These are phyloP conservation scores for Elachura formosa DNA, from an alignment of 2,113 vertebrate species.

Conservation along the genomic window DNA sequence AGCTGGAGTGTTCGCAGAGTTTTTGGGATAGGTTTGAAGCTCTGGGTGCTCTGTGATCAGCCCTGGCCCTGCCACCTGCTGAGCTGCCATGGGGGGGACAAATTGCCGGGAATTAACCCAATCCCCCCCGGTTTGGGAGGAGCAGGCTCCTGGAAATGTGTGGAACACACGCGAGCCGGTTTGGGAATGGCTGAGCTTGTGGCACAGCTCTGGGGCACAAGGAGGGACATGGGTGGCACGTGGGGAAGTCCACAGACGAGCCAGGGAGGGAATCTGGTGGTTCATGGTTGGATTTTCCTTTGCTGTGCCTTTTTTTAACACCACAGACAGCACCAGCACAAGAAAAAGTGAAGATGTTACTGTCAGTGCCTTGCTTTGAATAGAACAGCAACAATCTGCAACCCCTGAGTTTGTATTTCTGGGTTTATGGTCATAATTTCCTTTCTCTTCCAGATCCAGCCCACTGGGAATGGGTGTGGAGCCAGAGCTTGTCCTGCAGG, in stretches of 20 bases:
- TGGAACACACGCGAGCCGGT: not conserved
- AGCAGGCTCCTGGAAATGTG: not conserved
- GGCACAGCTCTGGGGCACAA: not conserved
- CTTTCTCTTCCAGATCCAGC: not conserved
- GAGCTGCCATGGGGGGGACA: slow-evolving; percentile 20
- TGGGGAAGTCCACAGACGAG: not conserved
- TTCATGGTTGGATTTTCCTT: not conserved
- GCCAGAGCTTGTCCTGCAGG: not conserved
- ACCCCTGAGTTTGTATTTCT: not conserved
- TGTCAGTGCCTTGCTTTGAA: not conserved
- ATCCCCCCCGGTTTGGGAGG: not conserved
- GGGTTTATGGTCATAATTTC: rapidly evolving
- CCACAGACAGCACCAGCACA: not conserved
- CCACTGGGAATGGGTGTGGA: not conserved
- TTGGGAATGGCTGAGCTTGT: not conserved
- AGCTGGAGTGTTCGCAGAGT: not conserved
- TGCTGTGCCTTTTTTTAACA: not conserved
- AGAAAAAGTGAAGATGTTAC: not conserved
- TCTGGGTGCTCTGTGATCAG: not conserved
- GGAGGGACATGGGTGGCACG: not conserved
- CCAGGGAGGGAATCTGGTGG: not conserved
- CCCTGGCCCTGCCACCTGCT: slow-evolving; percentile 4
- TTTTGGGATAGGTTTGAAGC: rapidly evolving
- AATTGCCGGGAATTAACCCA: slow-evolving; percentile 1
- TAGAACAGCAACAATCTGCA: not conserved